These are phyloP conservation scores for Cyprinodon diabolis DNA, from an alignment of 2,797 vertebrate species.

Conservation along the genomic window DNA sequence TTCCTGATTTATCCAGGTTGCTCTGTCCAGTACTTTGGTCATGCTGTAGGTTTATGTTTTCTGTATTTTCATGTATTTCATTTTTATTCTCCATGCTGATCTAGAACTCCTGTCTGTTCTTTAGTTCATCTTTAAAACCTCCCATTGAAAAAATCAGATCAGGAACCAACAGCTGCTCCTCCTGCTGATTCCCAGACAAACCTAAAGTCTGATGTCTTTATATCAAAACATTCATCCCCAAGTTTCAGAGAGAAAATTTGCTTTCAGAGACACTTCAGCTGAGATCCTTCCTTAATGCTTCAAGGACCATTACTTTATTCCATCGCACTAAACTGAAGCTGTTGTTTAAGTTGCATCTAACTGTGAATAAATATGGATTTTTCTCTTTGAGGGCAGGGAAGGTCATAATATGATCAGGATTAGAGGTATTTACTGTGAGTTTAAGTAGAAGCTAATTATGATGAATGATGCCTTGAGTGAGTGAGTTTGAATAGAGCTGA, in stretches of 20 bases:
- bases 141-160: too few relatives aligned
- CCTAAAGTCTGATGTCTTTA: too few relatives aligned
- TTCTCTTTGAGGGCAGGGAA: neutral
- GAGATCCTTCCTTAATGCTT: neutral
- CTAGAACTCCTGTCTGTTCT: too few relatives aligned
- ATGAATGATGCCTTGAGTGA: slow-evolving; percentile 8
- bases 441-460: neutral
- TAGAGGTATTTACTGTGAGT: neutral
- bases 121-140: too few relatives aligned
- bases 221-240: too few relatives aligned
- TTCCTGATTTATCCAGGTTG: too few relatives aligned
- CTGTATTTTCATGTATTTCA: too few relatives aligned
- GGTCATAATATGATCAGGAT: neutral
- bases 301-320: neutral
- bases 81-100: too few relatives aligned
- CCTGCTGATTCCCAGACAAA: too few relatives aligned
- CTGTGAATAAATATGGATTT: neutral
- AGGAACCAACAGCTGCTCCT: too few relatives aligned
- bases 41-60: too few relatives aligned
- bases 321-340: neutral
- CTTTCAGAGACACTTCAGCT: neutral
- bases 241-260: neutral
- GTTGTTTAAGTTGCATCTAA: neutral
- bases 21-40: too few relatives aligned
- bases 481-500: slow-evolving; percentile 17